Conservation (phyloP, 1,140 invertebrate genomes). For the Ostrea edulis region DNA sequence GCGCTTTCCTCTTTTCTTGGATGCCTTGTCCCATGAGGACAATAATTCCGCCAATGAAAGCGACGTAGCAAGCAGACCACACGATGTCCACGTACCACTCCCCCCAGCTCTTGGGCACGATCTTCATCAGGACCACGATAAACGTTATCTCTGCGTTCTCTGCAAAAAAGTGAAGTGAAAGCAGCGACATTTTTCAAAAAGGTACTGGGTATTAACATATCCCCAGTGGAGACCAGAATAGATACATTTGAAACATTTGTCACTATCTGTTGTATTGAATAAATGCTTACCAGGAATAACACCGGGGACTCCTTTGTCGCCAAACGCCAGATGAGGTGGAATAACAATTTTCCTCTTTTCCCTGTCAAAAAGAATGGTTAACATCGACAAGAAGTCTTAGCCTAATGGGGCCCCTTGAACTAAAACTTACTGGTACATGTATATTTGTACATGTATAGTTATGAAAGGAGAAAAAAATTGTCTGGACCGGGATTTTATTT, state of each 20-base stretch:
- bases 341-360: constrained; percentile 41
- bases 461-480: too few relatives aligned
- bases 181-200: not conserved
- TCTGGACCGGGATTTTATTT: too few relatives aligned
- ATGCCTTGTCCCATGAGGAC: not conserved
- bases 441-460: not conserved
- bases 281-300: constrained; percentile 28
- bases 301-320: constrained; percentile 3
- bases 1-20: constrained; percentile 18
- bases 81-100: constrained; percentile 46
- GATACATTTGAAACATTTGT: too few relatives aligned
- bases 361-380: not conserved
- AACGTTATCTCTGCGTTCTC: constrained; percentile 33
- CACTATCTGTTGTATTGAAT: not conserved
- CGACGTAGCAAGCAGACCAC: constrained; percentile 29
- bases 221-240: not conserved
- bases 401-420: too few relatives aligned
- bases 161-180: not conserved
- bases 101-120: constrained; percentile 38
- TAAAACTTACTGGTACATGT: too few relatives aligned
- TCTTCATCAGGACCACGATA: constrained; percentile 10
- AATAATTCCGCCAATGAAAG: constrained; percentile 19
- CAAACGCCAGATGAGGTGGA: constrained; percentile 40
- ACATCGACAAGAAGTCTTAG: too few relatives aligned
- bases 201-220: not conserved